Conservation (phyloP, 2,888 invertebrate genomes). For the Deilephila porcellus region DNA sequence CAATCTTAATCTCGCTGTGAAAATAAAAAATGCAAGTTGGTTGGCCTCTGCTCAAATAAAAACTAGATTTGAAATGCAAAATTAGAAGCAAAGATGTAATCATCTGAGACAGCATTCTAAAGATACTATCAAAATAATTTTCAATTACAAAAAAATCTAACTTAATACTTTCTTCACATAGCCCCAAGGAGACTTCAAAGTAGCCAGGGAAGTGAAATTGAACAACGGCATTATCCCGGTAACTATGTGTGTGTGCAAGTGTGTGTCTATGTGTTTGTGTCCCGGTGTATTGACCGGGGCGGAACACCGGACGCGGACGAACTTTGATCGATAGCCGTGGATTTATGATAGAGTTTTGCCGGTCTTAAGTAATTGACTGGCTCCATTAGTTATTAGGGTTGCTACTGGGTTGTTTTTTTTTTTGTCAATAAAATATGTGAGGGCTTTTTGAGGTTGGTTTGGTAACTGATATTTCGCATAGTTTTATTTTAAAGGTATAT, state of each 20-base stretch:
- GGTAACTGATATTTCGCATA: not conserved
- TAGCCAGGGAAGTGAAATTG: slow-evolving; percentile 4
- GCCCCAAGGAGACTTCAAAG: too few relatives aligned
- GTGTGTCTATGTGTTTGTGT: slow-evolving; percentile 10
- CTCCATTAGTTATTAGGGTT: slow-evolving; percentile 71
- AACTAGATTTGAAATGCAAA: too few relatives aligned
- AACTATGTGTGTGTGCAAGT: not conserved
- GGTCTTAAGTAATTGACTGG: slow-evolving; percentile 83
- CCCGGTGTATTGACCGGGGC: slow-evolving; percentile 27
- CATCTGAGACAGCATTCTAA: too few relatives aligned
- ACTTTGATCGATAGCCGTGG: slow-evolving; percentile 80
- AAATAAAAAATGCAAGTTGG: too few relatives aligned
- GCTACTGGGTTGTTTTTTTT: slow-evolving; percentile 24
- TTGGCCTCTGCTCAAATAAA: too few relatives aligned
- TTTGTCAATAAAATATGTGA: not conserved
- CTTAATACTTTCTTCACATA: too few relatives aligned
- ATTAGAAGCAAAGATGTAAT: too few relatives aligned
- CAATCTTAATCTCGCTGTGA: too few relatives aligned
- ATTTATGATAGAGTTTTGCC: slow-evolving; percentile 79
- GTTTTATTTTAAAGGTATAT: too few relatives aligned
- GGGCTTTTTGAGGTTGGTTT: not conserved
- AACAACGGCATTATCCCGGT: slow-evolving; percentile 17
- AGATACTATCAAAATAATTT: too few relatives aligned
- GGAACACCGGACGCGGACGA: slow-evolving; percentile 43
- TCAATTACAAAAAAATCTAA: too few relatives aligned